Base-by-base conservation (phyloP, 2,888 invertebrate species). In the Drosophila planitibia region DNA sequence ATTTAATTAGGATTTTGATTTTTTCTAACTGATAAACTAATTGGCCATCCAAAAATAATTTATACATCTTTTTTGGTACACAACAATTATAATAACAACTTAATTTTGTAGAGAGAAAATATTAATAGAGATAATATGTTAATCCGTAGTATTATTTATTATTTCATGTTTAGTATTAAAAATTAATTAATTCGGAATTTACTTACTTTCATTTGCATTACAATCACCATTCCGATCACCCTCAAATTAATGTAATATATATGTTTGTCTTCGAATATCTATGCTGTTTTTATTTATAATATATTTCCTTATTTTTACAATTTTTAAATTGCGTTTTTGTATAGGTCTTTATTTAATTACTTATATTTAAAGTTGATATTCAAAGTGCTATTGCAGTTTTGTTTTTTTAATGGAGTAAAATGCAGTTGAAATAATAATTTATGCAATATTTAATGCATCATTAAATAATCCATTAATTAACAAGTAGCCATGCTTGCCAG, bases 401-500 rank as follows among this genome's bases (percentile, higher is more conserved):
- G 6, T 10, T 57, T 53, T 53, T 53, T 62, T 72, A 63, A 66
- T 80, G 59, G 52, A 65, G 60, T 72, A 60, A 79, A 85, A 74
- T 85, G 82, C 75, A 82, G 76, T 74, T 74, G 74, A 84, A 86
- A 80, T 60, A 72, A 86, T 84, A 75, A 77, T 74, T 84, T 83
- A 85, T 88, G 74, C 81, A 79, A 76, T 83, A 79, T 81, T 88
- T 83, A 84, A 81, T 77, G 86, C 82, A 76, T 89, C 82, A 86
- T 83, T 86, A 78, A 83, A 80, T 83, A 90, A 89, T 82, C 79
- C 85, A 90, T 89, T 86, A 80, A 78, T 83, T 83, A 87, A 82
- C 82, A 89, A 80, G 89, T 79, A 83, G 81, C 79, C 73, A 61
- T 77, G 68, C 69, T 51, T 71, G 54, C 22, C 35, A 28, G 35